phyloP scores from a whole-genome alignment of 2,113 vertebrate genomes.

The Orcinus orca region DNA sequence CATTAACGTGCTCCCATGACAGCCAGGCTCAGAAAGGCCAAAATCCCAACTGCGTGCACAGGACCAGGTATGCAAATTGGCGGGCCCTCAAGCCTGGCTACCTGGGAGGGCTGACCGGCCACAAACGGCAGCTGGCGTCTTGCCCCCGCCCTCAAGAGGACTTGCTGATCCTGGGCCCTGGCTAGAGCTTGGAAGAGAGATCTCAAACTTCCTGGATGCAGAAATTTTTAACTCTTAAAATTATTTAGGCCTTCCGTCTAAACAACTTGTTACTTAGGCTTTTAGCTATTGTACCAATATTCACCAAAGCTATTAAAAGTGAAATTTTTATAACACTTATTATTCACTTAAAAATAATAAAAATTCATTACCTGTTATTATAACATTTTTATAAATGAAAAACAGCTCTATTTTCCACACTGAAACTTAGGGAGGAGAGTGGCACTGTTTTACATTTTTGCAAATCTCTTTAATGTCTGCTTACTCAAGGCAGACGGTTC shows the following conservation, averaged over 20 bases:
- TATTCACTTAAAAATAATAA: background rate
- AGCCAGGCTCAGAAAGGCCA: background rate
- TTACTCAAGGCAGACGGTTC: background rate
- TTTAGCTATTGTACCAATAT: background rate
- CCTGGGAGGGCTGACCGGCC: background rate
- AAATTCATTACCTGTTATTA: background rate
- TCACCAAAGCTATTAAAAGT: background rate
- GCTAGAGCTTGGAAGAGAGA: fast-evolving
- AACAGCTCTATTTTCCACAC: background rate
- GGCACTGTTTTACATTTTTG: background rate
- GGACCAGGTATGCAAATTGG: no score
- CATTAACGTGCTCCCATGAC: no score
- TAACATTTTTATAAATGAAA: background rate
- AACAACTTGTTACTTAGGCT: background rate
- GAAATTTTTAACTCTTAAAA: background rate
- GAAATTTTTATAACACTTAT: background rate
- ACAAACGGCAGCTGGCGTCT: no score
- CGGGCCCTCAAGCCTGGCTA: background rate
- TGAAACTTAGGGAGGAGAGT: background rate
- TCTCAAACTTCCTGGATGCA: background rate
- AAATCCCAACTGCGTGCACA: no score
- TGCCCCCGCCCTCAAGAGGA: no score
- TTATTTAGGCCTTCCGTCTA: background rate
- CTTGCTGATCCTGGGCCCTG: background rate
- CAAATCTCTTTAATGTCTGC: background rate